phyloP scores from a whole-genome alignment of 2,797 vertebrate genomes.

The Cyclopterus lumpus region DNA sequence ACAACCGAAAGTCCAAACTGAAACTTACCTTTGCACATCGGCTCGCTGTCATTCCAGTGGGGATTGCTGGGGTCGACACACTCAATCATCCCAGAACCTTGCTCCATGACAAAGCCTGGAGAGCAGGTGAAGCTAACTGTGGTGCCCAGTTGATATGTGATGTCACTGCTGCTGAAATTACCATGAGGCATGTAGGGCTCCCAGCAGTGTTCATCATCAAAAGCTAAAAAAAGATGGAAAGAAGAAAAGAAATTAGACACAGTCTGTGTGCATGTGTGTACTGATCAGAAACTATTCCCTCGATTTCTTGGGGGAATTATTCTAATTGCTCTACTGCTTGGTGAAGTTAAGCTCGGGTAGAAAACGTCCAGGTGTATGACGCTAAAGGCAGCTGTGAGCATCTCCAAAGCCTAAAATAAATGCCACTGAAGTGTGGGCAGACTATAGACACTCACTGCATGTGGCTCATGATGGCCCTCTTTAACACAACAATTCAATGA shows the following conservation, averaged over 20 bases:
- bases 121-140: slow-evolving; percentile 90
- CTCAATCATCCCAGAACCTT: slow-evolving; percentile 89
- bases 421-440: slow-evolving; percentile 30
- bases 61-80: slow-evolving; percentile 91
- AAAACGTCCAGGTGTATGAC: slow-evolving; percentile 28
- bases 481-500: slow-evolving; percentile 15
- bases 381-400: slow-evolving; percentile 16
- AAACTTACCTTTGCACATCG: slow-evolving; percentile 88
- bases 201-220: slow-evolving; percentile 93
- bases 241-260: neutral
- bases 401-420: slow-evolving; percentile 43
- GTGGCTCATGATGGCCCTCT: slow-evolving; percentile 24
- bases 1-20: neutral
- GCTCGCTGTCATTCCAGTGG: slow-evolving; percentile 94
- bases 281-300: neutral
- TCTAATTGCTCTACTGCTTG: neutral
- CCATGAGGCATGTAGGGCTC: slow-evolving; percentile 93
- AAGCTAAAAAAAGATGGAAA: slow-evolving; percentile 77
- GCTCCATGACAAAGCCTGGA: slow-evolving; percentile 92
- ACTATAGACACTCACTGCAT: slow-evolving; percentile 22
- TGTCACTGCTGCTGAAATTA: slow-evolving; percentile 92
- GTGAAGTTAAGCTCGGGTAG: neutral
- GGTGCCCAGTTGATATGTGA: slow-evolving; percentile 88
- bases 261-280: neutral
- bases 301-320: neutral